Base-by-base conservation (phyloP, 35 echinoderm and acorn worm species). In the Apostichopus parvimensis region DNA sequence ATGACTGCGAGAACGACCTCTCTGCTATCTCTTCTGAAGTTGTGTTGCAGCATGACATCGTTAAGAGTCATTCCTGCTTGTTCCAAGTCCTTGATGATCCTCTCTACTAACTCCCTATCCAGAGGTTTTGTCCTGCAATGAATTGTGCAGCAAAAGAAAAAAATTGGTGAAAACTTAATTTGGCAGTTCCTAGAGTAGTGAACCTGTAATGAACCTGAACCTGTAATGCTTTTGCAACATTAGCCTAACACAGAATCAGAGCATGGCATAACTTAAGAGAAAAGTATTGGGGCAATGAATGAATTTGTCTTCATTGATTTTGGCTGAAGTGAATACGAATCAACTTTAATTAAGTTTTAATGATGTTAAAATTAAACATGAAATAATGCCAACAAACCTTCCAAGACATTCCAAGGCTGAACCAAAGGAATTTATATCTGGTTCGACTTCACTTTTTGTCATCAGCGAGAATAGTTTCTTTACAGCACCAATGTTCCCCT, bases 1-100 rank as follows among this genome's bases (percentile, higher is more conserved):
- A 87, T 62, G 54, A 65, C 85, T 14, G 59, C 24, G 17, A 87
- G 85, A 9, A 87, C 85, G n/a, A 87, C 64, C 52, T 87, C 85
- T 57, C 85, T 87, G 54, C 85, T 59, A 52, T 87, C 85, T 71
- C 59, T 21, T 9, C 25, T 87, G 85, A 87, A 87, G 54, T 21
- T 87, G 52, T 62, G 25, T 12, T 62, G 1, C 9, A 71, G n/a
- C 85, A 87, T 71, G 8, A 87, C 6, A 52, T 87, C 57, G 18
- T 87, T 20, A 34, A 87, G 52, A 21, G 85, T 87, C 54, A 59
- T 59, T 26, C 85, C 85, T 13, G 57, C 57, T 52, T 87, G 53
- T 71, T 28, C 85, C 17, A 87, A 71, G 85, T 87, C 85, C 17
- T 52, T 34, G 20, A 66, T 87, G 22, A 54, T 22, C 21, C 85